Percentiles rank a stretch among this genome's conserved stretches.
phyloP scores from a whole-genome alignment of 1,140 invertebrate genomes.

The Schlechtendalia chinensis region DNA sequence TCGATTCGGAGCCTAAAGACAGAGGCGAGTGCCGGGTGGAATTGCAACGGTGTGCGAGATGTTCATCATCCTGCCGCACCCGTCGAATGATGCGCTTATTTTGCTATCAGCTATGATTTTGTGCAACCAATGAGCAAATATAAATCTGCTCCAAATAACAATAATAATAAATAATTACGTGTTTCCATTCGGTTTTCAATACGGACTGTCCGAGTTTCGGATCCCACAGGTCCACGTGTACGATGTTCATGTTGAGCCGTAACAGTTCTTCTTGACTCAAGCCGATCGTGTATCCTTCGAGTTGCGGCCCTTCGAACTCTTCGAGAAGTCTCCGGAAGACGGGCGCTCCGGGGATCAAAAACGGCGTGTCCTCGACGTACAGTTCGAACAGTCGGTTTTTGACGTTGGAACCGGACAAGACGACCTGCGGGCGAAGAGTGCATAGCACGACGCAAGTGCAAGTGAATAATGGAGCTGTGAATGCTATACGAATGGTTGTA shows the following conservation, averaged over 20 bases:
- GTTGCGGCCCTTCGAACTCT: slow-evolving; percentile 59
- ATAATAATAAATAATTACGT: slow-evolving; percentile 53
- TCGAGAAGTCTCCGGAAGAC: slow-evolving; percentile 64
- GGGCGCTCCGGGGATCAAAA: slow-evolving; percentile 65
- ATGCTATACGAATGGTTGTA: too few species aligned
- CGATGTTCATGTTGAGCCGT: slow-evolving; percentile 63
- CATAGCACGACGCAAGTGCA: neutral
- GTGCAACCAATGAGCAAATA: too few species aligned
- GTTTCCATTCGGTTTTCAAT: slow-evolving; percentile 60
- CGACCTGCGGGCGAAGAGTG: neutral
- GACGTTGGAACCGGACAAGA: slow-evolving; percentile 32
- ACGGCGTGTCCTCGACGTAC: slow-evolving; percentile 66
- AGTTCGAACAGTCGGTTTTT: slow-evolving; percentile 55
- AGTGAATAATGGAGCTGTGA: too few species aligned
- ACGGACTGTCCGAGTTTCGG: slow-evolving; percentile 57
- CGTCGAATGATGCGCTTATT: too few species aligned
- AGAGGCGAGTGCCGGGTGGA: too few species aligned
- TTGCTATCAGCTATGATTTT: too few species aligned
- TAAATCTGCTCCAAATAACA: too few species aligned
- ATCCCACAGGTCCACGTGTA: slow-evolving; percentile 62
- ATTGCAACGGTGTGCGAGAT: too few species aligned
- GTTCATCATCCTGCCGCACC: too few species aligned
- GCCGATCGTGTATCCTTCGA: slow-evolving; percentile 65
- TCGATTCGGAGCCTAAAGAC: too few species aligned
- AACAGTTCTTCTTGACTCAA: slow-evolving; percentile 62